A percentile compares a stretch with the other conserved stretches of the same genome.
Conservation (phyloP, 30 jellyfish, hydroid and myxozoan species). For the Catostylus mosaicus region DNA sequence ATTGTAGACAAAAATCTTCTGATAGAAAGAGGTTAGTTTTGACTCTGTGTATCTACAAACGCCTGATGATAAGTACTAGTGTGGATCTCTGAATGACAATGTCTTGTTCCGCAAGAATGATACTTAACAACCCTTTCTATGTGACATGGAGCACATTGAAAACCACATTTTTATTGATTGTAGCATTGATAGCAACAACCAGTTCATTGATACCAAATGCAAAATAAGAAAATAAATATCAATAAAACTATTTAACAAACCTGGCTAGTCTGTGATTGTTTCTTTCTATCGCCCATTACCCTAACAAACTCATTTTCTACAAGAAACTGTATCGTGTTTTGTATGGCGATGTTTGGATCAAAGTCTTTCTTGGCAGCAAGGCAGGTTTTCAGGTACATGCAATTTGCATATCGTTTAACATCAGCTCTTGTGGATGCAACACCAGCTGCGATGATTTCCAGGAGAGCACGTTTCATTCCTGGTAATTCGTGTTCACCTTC, state of each 20-base stretch:
- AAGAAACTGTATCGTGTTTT: conserved; percentile 70
- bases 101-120: too few species aligned
- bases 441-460: conserved; percentile 90
- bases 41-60: too few species aligned
- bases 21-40: too few species aligned
- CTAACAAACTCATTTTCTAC: conserved; percentile 85
- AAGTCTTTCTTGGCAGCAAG: conserved; percentile 45
- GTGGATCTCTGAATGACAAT: too few species aligned
- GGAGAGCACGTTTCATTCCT: conserved; percentile 91
- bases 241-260: not conserved
- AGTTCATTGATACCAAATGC: too few species aligned
- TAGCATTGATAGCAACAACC: too few species aligned
- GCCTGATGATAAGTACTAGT: too few species aligned
- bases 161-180: too few species aligned
- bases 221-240: too few species aligned
- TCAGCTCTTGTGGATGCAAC: conserved; percentile 85
- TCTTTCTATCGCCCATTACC: not conserved
- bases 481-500: conserved; percentile 49
- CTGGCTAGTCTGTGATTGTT: not conserved
- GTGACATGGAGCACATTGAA: too few species aligned
- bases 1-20: too few species aligned
- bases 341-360: conserved; percentile 62
- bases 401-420: conserved; percentile 79
- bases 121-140: too few species aligned
- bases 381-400: conserved; percentile 86